Evolutionary conservation across 2,888 invertebrate genomes (phyloP), one percentile per base, ranked within the genome.

Genomic region (Chloroclysta siterata): DNA sequence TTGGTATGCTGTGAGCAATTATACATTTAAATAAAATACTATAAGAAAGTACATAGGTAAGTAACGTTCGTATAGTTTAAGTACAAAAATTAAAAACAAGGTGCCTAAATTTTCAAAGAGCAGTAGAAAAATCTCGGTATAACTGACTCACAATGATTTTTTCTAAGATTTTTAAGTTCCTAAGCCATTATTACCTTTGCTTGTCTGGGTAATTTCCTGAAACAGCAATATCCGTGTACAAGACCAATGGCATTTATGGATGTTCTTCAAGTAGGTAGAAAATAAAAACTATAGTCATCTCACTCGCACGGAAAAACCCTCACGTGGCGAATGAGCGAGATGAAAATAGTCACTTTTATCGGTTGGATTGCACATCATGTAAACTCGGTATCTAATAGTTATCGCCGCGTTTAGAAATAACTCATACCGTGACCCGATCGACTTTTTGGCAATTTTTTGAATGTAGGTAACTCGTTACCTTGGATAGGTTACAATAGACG

Each of bases 261-360:
- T 14, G 11, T 6, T 54, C 36, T 36, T 46, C 11, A n/a, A 33
- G 41, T 60, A 39, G 63, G 29, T 54, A 15, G 48, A 44, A 60
- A 39, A 53, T 56, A 42, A 59, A 28, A 53, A 41, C 48, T 54
- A 57, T 14, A 22, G 47, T 48, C 60, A 60, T 64, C 61, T 59
- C 67, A 67, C 59, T 61, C 67, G 58, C 59, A 64, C 53, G 50
- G 57, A 36, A 58, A 56, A 55, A 55, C 58, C 66, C 58, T 57
- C 55, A 41, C 58, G 48, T 63, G 57, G 53, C 48, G 52, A 63
- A 58, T 47, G 63, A 64, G 63, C 55, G 61, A 61, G 66, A 67
- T 59, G 57, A 64, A 61, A 60, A 66, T 60, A 61, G 61, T 64
- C 61, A 58, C 57, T 54, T 65, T 60, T 53, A n/a, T 28, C 46